Evolutionary conservation across 1,140 invertebrate genomes (phyloP).

Genomic region (Bombus turneri): DNA sequence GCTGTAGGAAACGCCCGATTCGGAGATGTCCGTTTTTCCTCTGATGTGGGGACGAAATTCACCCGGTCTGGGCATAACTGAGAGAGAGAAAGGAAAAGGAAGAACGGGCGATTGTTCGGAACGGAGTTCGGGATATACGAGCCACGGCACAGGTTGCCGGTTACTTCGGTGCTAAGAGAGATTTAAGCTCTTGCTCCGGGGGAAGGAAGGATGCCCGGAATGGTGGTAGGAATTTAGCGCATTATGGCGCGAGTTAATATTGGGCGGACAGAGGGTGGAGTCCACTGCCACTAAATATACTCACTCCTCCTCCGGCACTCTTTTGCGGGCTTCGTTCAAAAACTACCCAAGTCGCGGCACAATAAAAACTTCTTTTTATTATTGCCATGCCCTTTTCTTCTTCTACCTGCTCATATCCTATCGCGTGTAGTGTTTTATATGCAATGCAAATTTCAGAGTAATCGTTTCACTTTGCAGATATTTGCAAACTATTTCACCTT

Average conservation of each 20-base stretch:
- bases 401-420: background rate
- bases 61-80: conserved; percentile 50
- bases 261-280: conserved; percentile 74
- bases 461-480: background rate
- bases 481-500: too few species aligned
- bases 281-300: conserved; percentile 73
- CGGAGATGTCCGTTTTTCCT: conserved; percentile 37
- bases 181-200: conserved; percentile 67
- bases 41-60: conserved; percentile 41
- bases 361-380: conserved; percentile 65
- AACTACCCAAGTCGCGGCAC: conserved; percentile 53
- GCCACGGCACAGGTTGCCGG: conserved; percentile 68
- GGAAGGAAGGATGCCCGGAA: conserved; percentile 59
- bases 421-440: background rate
- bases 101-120: conserved; percentile 64
- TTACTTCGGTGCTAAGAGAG: conserved; percentile 65
- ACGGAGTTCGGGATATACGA: conserved; percentile 67
- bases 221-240: conserved; percentile 74
- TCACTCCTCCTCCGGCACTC: conserved; percentile 44
- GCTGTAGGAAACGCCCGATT: conserved; percentile 43
- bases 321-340: conserved; percentile 51
- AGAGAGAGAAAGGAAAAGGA: conserved; percentile 49
- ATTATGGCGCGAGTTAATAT: conserved; percentile 76
- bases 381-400: conserved; percentile 10
- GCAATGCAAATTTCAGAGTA: background rate